These are phyloP conservation scores for Rhizoglyphus robini DNA, from an alignment of 1,140 invertebrate species.

Conservation along the genomic window DNA sequence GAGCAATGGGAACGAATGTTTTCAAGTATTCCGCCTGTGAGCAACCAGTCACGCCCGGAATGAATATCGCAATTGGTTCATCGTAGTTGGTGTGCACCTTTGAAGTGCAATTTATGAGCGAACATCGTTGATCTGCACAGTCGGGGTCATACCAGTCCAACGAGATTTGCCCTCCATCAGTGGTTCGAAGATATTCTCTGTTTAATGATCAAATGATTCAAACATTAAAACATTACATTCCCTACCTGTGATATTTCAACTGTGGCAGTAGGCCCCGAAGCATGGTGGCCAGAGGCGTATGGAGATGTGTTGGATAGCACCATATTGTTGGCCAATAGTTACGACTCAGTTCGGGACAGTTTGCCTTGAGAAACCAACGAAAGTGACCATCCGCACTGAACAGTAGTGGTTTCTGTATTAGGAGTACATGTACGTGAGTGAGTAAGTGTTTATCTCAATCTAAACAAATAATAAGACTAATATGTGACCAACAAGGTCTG, in stretches of 20 bases:
- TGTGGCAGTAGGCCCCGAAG: constrained; percentile 43
- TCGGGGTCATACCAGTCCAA: constrained; percentile 52
- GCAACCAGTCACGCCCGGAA: constrained; percentile 61
- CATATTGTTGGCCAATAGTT: constrained; percentile 72
- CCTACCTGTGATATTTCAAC: constrained; percentile 46
- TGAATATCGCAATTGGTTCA: constrained; percentile 54
- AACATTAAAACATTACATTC: background rate
- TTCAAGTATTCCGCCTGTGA: constrained; percentile 69
- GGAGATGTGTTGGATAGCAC: constrained; percentile 65
- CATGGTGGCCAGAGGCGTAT: constrained; percentile 59
- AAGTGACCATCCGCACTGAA: constrained; percentile 43
- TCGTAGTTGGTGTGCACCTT: background rate
- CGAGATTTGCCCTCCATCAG: constrained; percentile 67
- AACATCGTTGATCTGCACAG: constrained; percentile 14
- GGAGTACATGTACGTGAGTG: background rate
- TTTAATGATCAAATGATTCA: constrained; percentile 16
- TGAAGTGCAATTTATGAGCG: constrained; percentile 26
- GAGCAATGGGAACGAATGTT: constrained; percentile 52
- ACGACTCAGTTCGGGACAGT: constrained; percentile 52
- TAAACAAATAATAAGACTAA: background rate
- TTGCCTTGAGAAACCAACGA: constrained; percentile 46
- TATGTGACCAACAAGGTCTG: background rate
- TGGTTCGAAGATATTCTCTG: constrained; percentile 57
- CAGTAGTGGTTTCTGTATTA: constrained; percentile 31
- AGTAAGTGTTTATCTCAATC: background rate